These are phyloP conservation scores for Propsilocerus akamusi DNA, from an alignment of 1,140 invertebrate genomes.

Conservation along the genomic window DNA sequence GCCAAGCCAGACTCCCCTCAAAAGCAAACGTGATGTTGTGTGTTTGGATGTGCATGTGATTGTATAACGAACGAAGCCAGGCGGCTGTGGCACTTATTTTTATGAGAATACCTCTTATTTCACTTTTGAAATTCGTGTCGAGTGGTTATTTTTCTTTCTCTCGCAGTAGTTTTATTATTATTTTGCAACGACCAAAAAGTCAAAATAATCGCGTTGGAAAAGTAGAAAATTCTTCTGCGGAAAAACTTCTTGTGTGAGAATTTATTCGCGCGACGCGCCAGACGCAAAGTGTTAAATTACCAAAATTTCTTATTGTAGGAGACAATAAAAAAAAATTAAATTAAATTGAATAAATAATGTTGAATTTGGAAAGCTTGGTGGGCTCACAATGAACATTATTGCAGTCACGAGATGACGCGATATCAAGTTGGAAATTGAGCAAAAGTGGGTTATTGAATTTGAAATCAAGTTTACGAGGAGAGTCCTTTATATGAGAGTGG, in stretches of 20 bases:
- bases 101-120: slow-evolving; percentile 26
- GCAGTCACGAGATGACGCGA: no score
- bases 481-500: no score
- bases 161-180: slow-evolving; percentile 6
- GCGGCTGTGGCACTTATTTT: neutral
- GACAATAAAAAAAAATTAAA: no score
- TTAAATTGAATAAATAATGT: no score
- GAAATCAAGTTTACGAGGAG: no score
- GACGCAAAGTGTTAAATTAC: slow-evolving; percentile 14
- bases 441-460: no score
- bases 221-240: slow-evolving; percentile 11
- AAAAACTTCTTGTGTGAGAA: slow-evolving; percentile 17
- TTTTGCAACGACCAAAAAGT: slow-evolving; percentile 5
- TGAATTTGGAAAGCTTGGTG: no score
- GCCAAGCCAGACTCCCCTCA: neutral
- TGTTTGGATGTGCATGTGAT: neutral
- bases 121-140: slow-evolving; percentile 27
- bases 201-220: slow-evolving; percentile 3
- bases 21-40: neutral
- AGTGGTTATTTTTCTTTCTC: slow-evolving; percentile 21
- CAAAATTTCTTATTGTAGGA: slow-evolving; percentile 13
- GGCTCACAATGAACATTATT: no score
- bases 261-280: slow-evolving; percentile 14
- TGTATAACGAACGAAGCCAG: neutral
- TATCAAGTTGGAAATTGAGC: no score